phyloP scores from a whole-genome alignment of 2,113 vertebrate species.

The Perccottus glenii region DNA sequence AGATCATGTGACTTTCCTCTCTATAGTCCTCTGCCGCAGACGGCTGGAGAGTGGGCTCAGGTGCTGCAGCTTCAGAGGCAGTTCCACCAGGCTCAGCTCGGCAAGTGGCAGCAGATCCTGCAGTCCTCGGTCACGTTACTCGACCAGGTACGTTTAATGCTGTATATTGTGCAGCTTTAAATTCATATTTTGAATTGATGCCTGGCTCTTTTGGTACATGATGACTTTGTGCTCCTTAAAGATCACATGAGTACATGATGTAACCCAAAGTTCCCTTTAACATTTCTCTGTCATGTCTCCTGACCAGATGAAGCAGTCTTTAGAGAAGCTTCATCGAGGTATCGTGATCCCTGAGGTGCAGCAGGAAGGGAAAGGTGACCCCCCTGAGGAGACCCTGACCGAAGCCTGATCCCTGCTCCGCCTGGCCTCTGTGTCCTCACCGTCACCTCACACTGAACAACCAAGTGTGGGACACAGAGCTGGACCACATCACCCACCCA shows the following conservation, averaged over 20 bases:
- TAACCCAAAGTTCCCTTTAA: not conserved
- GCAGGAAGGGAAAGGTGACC: conserved; percentile 59
- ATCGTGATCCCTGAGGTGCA: conserved; percentile 80
- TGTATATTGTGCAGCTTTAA: too few relatives aligned
- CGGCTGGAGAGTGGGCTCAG: conserved; percentile 87
- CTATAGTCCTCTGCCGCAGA: conserved; percentile 85
- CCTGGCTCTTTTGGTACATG: not conserved
- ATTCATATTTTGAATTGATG: not conserved
- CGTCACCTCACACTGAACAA: not conserved
- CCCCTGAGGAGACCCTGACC: conserved; percentile 50
- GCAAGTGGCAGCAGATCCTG: conserved; percentile 89
- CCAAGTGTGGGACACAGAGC: conserved; percentile 3
- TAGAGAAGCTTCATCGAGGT: conserved; percentile 88
- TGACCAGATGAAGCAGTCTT: conserved; percentile 87
- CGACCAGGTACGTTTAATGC: conserved; percentile 81
- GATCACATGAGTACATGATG: not conserved
- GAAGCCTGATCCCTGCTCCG: conserved; percentile 52
- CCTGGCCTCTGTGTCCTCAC: not conserved
- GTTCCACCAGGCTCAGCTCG: conserved; percentile 87
- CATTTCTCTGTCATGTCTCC: not conserved
- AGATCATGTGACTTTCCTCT: not conserved
- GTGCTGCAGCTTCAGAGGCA: conserved; percentile 88
- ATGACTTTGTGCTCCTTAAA: not conserved
- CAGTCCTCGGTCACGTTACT: conserved; percentile 87
- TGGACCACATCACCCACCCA: conserved; percentile 40